Evolutionary conservation across 2,797 vertebrate genomes (phyloP).

Genomic region (Falco biarmicus): DNA sequence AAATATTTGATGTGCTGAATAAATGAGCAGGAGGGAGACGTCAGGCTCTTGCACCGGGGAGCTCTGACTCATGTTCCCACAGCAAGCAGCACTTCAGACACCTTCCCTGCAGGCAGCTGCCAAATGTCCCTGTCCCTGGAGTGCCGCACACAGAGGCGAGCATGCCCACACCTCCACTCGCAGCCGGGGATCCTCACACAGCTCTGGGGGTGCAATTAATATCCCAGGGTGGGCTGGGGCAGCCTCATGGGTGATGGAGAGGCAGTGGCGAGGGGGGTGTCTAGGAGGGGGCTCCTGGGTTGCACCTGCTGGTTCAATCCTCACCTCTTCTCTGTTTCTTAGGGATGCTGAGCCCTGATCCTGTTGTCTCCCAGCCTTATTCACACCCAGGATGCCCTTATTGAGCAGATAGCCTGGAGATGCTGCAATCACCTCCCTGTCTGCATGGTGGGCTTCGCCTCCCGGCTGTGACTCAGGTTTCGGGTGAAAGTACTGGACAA

Average conservation of each 20-base stretch:
- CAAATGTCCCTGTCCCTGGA: neutral
- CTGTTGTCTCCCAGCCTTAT: neutral
- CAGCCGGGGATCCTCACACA: neutral
- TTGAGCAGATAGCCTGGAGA: rapidly evolving
- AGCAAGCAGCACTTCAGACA: slow-evolving; percentile 9
- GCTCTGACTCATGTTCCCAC: slow-evolving; percentile 47
- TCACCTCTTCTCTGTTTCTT: rapidly evolving
- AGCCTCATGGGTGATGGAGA: neutral
- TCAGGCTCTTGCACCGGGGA: neutral
- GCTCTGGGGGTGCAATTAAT: neutral
- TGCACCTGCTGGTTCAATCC: neutral
- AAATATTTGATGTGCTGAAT: slow-evolving; percentile 46
- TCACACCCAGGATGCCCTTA: neutral
- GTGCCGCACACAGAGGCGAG: neutral
- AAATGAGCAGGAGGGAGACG: slow-evolving; percentile 48
- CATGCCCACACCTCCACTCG: neutral
- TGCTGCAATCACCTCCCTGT: neutral
- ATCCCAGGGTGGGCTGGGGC: neutral
- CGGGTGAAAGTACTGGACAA: neutral
- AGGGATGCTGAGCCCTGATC: neutral
- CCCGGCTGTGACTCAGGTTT: neutral
- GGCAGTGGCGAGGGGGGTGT: neutral
- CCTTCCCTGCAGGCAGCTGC: slow-evolving; percentile 40
- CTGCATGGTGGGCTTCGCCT: neutral
- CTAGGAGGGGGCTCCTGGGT: neutral